Conservation (phyloP, 2,113 vertebrate genomes). For the Lutjanus erythropterus region DNA sequence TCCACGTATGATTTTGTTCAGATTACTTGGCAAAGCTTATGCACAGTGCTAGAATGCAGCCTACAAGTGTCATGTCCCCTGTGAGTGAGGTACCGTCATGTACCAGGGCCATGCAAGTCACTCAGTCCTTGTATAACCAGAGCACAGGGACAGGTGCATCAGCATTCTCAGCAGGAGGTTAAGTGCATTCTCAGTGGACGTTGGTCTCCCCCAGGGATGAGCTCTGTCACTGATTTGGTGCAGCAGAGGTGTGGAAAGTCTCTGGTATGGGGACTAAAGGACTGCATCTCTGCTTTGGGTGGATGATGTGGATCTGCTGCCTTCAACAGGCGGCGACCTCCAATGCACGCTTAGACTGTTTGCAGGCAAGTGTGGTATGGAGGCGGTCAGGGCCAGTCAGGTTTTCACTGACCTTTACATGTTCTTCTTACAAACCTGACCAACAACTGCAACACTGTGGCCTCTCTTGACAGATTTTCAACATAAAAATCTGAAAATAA, state of each 20-base stretch:
- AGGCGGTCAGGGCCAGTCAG: too few relatives aligned
- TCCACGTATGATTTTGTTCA: too few relatives aligned
- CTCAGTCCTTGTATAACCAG: background rate
- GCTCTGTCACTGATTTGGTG: background rate
- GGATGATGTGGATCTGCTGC: background rate
- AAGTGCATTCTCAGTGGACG: background rate
- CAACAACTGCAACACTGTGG: background rate
- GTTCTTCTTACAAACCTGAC: background rate
- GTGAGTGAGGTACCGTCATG: background rate
- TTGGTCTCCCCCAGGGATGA: background rate
- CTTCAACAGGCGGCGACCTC: background rate
- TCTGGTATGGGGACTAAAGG: background rate
- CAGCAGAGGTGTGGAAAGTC: background rate
- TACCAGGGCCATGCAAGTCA: too few relatives aligned
- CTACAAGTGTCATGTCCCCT: too few relatives aligned
- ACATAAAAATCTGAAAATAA: background rate
- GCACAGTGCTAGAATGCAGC: too few relatives aligned
- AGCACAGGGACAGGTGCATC: background rate
- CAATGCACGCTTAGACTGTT: background rate
- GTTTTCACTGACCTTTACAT: background rate
- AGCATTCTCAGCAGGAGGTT: background rate
- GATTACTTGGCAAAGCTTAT: too few relatives aligned
- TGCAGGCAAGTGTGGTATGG: background rate
- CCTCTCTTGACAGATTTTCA: background rate
- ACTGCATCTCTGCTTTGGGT: background rate